These are phyloP conservation scores for Microtus obscurus DNA, from an alignment of 2,797 vertebrate species.

Conservation along the genomic window DNA sequence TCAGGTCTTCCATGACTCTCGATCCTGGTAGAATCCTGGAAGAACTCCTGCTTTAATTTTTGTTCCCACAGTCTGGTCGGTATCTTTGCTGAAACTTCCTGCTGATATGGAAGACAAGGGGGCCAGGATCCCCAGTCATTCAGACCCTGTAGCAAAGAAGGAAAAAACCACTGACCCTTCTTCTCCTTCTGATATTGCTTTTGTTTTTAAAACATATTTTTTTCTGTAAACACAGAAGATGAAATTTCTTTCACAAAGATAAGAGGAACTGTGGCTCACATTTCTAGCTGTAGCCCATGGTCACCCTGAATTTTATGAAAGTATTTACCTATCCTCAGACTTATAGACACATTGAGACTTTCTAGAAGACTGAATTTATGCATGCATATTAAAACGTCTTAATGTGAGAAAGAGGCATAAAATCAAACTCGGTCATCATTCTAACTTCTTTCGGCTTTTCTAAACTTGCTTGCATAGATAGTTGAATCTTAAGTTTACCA, in stretches of 20 bases:
- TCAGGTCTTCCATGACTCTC: neutral
- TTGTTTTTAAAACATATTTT: constrained; percentile 44
- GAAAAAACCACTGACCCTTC: neutral
- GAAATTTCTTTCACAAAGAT: constrained; percentile 39
- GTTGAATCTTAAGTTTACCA: constrained; percentile 84
- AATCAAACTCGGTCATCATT: constrained; percentile 70
- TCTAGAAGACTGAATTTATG: constrained; percentile 46
- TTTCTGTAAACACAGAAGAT: constrained; percentile 36
- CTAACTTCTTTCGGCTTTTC: constrained; percentile 71
- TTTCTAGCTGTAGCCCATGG: constrained; percentile 64
- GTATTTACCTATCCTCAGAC: constrained; percentile 2
- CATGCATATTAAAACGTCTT: constrained; percentile 39
- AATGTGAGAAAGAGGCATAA: constrained; percentile 69
- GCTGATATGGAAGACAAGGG: constrained; percentile 20
- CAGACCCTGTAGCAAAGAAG: constrained; percentile 44
- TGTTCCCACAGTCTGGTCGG: constrained; percentile 36
- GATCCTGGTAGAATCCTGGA: constrained; percentile 44
- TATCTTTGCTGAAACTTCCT: constrained; percentile 55
- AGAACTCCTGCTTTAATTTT: constrained; percentile 23
- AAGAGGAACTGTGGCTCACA: neutral
- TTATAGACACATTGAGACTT: constrained; percentile 4
- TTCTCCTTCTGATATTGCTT: constrained; percentile 9
- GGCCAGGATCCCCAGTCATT: neutral
- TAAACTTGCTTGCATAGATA: constrained; percentile 72
- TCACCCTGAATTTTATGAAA: constrained; percentile 65